Conservation (phyloP, 1,140 invertebrate species). For the silkworm (Bombyx mori) region DNA sequence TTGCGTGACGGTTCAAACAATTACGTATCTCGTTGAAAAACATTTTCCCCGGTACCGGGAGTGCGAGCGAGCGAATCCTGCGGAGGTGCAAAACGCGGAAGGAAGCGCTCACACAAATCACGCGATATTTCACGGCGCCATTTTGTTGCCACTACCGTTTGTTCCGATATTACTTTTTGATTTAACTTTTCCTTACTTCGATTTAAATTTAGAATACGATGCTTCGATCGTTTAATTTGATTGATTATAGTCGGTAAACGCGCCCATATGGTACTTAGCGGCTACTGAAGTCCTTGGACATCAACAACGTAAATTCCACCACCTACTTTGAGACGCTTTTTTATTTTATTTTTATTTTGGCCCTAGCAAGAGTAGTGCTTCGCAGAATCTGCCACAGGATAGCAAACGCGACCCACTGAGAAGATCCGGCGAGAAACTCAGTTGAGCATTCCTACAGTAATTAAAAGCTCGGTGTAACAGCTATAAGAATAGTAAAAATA, state of each 20-base stretch:
- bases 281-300: neutral
- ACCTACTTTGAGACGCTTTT: too few species aligned
- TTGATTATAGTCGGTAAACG: neutral
- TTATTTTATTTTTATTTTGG: too few species aligned
- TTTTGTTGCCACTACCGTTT: neutral
- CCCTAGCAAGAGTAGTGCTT: too few species aligned
- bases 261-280: neutral
- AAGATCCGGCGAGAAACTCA: too few species aligned
- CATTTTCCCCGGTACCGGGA: slow-evolving; percentile 9
- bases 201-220: neutral
- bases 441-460: too few species aligned
- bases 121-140: neutral
- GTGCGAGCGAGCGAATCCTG: neutral
- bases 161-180: neutral
- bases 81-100: neutral
- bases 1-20: slow-evolving; percentile 12
- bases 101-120: slow-evolving; percentile 3
- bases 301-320: neutral
- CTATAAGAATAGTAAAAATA: too few species aligned
- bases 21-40: slow-evolving; percentile 8
- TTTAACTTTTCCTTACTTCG: neutral
- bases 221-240: neutral
- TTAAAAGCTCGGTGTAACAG: too few species aligned
- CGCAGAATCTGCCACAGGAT: too few species aligned
- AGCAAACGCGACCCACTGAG: too few species aligned